These are phyloP conservation scores for Scartelaos histophorus DNA, from an alignment of 2,113 vertebrate genomes.

Conservation along the genomic window DNA sequence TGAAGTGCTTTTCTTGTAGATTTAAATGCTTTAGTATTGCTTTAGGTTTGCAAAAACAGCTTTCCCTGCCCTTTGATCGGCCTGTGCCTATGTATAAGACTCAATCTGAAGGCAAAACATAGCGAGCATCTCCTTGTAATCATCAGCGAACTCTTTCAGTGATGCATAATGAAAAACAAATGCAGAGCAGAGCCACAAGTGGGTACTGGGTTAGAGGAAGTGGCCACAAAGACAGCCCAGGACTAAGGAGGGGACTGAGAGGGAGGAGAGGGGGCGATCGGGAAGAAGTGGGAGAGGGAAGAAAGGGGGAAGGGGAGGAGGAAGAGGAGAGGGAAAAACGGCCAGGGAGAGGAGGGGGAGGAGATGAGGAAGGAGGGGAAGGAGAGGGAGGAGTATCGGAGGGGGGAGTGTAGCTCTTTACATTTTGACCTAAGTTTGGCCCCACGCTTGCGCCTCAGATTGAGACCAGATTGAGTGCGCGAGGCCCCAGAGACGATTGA, in stretches of 20 bases:
- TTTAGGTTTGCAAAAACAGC: not conserved
- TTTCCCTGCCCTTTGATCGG: not conserved
- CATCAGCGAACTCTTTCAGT: constrained; percentile 48
- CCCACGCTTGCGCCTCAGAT: constrained; percentile 50
- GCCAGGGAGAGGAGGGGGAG: too few relatives aligned
- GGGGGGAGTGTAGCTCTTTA: constrained; percentile 43
- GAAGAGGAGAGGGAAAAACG: too few relatives aligned
- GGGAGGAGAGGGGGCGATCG: too few relatives aligned
- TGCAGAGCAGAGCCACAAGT: constrained; percentile 41
- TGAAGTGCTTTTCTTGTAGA: not conserved
- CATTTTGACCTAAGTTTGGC: constrained; percentile 67
- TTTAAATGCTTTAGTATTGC: not conserved
- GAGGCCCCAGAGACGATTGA: constrained; percentile 37
- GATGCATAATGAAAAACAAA: constrained; percentile 74
- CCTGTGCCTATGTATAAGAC: not conserved
- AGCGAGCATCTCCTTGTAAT: constrained; percentile 71
- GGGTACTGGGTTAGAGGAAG: constrained; percentile 40
- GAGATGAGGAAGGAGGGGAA: too few relatives aligned
- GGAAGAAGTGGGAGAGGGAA: too few relatives aligned
- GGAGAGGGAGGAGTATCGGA: too few relatives aligned
- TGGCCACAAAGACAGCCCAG: constrained; percentile 20
- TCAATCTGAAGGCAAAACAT: constrained; percentile 49
- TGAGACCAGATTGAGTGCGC: constrained; percentile 65
- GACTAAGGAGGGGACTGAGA: constrained; percentile 13
- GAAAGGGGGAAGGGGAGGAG: not conserved